Base-by-base conservation (phyloP, 2,888 invertebrate genomes). In the Drosophila villosipedis region DNA sequence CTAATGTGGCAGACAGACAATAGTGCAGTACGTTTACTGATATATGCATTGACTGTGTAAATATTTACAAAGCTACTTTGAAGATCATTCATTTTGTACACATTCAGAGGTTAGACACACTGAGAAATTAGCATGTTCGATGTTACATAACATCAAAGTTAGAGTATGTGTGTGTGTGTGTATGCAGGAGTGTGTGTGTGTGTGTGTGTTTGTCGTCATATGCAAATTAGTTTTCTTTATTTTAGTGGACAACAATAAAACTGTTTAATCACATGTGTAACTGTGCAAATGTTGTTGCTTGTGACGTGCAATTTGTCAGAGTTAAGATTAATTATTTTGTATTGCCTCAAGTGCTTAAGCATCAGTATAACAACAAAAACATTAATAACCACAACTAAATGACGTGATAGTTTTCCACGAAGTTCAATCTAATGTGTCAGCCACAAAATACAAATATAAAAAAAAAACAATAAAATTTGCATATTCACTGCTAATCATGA, bases 51-150 rank as follows among this genome's bases (percentile, higher is more conserved):
- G 25, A 61, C 33, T 52, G 53, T 52, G 52, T 53, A 62, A 31
- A 76, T 80, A 78, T 78, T 57, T 78, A 78, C 80, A 78, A 59
- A 71, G 54, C 71, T 75, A 67, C 49, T 58, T 59, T 73, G 47
- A 12, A 66, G 61, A n/a, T 63, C 22, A 67, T 78, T 67, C 64
- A 67, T 64, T 66, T 78, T 67, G 53, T 61, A 60, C 55, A 80
- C 80, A 78, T 78, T 72, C 76, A 80, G 39, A 59, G 62, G 78
- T 78, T 80, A 79, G 73, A 73, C 73, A 80, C 68, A 80, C 66
- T 54, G 63, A 69, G 49, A 66, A 70, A 62, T 78, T 78, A 76
- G 58, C 39, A 53, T 69, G 33, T 68, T 68, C 31, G 43, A 68
- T 63, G 43, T 66, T 60, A 61, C 59, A 72, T 39, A 73, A 66